Percentiles rank a stretch among this genome's conserved stretches.
Evolutionary conservation across 53 echinoderm and acorn worm genomes (phyloP).

Genomic region (Antedon mediterranea): DNA sequence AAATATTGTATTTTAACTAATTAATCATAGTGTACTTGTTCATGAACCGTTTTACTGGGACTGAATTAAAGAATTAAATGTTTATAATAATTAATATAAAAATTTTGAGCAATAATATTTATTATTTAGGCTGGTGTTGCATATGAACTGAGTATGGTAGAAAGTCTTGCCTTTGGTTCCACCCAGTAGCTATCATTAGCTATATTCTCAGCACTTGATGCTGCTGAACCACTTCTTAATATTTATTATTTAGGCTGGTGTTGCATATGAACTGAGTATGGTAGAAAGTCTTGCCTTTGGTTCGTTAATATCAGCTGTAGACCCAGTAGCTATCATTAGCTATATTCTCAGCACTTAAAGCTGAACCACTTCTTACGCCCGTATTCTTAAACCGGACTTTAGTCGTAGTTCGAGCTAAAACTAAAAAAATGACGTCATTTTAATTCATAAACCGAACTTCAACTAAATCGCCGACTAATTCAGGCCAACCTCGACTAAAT

Average conservation of each 20-base stretch:
- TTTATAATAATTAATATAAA: not conserved
- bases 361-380: conserved; percentile 74
- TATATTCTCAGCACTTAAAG: conserved; percentile 87
- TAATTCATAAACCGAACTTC: no score
- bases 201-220: conserved; percentile 87
- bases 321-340: conserved; percentile 81
- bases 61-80: not conserved
- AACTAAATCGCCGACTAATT: no score
- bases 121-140: conserved; percentile 57
- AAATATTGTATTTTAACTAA: no score
- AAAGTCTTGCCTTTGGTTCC: conserved; percentile 92
- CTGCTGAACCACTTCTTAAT: conserved; percentile 82
- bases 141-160: conserved; percentile 62
- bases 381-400: no score
- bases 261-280: conserved; percentile 59
- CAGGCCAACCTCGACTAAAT: no score
- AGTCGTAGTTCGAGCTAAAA: no score
- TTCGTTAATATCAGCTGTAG: conserved; percentile 79
- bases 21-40: no score
- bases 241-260: conserved; percentile 60
- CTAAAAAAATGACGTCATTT: no score
- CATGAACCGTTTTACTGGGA: not conserved
- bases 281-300: conserved; percentile 97
- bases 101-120: not conserved
- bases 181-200: conserved; percentile 80